Conservation (phyloP, 2,113 vertebrate species). For the Pogonocichla stellata region DNA sequence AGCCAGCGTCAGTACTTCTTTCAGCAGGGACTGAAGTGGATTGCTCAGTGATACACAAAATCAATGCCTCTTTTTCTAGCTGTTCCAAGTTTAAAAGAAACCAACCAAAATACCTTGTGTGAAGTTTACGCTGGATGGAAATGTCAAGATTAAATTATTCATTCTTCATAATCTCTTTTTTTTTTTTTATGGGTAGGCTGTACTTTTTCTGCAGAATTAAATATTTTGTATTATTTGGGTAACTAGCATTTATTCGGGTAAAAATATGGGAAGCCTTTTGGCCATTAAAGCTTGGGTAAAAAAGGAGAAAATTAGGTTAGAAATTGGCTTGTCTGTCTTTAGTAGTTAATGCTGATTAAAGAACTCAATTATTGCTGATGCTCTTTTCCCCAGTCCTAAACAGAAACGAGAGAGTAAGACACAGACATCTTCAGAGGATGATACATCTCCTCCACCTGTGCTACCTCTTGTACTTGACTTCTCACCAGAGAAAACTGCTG, state of each 20-base stretch:
- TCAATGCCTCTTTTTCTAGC: neutral
- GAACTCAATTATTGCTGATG: neutral
- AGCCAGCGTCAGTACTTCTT: neutral
- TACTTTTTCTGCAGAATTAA: neutral
- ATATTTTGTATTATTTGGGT: neutral
- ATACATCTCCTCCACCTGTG: constrained; percentile 1
- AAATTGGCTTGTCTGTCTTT: neutral
- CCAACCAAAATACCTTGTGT: neutral
- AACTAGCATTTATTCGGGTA: neutral
- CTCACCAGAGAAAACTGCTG: constrained; percentile 68
- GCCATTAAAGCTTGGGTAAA: neutral
- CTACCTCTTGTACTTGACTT: constrained; percentile 71
- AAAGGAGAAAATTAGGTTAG: neutral
- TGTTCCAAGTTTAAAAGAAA: neutral
- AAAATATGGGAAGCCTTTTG: neutral
- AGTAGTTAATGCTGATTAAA: neutral
- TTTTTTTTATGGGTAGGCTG: neutral
- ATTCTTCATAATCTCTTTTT: neutral
- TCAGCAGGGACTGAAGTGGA: neutral
- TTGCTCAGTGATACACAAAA: neutral
- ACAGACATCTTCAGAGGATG: neutral
- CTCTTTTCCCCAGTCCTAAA: constrained; percentile 12
- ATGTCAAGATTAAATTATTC: neutral
- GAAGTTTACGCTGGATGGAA: neutral
- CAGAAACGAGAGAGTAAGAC: neutral